phyloP scores from a whole-genome alignment of 2,888 invertebrate species.

The Euplagia quadripunctaria region DNA sequence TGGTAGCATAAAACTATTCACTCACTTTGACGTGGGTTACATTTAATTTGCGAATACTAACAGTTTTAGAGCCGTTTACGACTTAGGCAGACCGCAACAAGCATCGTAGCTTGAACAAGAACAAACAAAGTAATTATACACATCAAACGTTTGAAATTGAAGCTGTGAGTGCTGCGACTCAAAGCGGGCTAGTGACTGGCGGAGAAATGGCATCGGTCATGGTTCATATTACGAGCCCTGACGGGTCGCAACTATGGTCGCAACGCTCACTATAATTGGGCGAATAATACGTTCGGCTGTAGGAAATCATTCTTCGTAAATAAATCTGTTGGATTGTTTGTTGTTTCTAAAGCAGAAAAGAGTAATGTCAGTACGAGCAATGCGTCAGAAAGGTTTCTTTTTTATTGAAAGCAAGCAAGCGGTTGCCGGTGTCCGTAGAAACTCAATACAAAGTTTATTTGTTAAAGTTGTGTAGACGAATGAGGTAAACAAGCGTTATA shows the following conservation, averaged over 20 bases:
- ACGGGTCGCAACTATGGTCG: constrained; percentile 36
- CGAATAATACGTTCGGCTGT: constrained; percentile 28
- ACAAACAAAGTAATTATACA: constrained; percentile 87
- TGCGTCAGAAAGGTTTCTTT: neutral
- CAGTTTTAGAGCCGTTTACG: constrained; percentile 81
- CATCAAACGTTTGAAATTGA: constrained; percentile 85
- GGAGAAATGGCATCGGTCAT: constrained; percentile 47
- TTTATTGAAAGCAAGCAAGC: too few relatives aligned
- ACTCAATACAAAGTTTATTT: too few relatives aligned
- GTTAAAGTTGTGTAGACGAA: too few relatives aligned
- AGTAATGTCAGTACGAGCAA: neutral
- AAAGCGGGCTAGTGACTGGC: constrained; percentile 63
- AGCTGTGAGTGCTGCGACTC: constrained; percentile 76
- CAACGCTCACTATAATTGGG: constrained; percentile 37
- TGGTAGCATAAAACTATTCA: constrained; percentile 79
- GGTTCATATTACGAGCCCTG: constrained; percentile 33
- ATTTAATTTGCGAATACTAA: constrained; percentile 84
- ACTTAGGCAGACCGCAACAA: constrained; percentile 82
- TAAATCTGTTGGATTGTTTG: neutral
- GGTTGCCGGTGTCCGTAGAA: too few relatives aligned
- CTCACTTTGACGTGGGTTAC: constrained; percentile 85
- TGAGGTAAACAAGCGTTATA: too few relatives aligned
- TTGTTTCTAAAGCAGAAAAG: neutral
- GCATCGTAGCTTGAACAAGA: constrained; percentile 79
- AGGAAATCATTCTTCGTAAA: constrained; percentile 19